Conservation (phyloP, 1,140 invertebrate genomes). For the Heliconius nattereri region DNA sequence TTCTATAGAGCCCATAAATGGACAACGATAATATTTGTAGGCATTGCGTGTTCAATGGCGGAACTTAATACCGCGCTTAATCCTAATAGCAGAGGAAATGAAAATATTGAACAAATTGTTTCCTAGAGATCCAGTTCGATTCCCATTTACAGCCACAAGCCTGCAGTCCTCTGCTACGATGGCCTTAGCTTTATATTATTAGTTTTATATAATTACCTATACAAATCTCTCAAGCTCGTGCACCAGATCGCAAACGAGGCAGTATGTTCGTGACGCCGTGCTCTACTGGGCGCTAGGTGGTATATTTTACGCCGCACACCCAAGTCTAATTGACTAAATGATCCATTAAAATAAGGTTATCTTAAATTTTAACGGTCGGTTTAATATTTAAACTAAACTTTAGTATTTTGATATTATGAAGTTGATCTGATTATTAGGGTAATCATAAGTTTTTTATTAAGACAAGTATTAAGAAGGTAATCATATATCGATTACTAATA, state of each 20-base stretch:
- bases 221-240: constrained; percentile 1
- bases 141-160: not conserved
- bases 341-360: constrained; percentile 14
- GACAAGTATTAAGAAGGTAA: too few relatives aligned
- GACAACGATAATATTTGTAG: too few relatives aligned
- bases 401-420: not conserved
- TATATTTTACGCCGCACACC: constrained; percentile 13
- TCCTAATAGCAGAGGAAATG: not conserved
- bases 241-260: constrained; percentile 21
- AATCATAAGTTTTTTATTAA: not conserved
- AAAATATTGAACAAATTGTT: not conserved
- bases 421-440: not conserved
- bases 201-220: not conserved
- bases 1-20: too few relatives aligned
- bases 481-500: too few relatives aligned
- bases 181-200: not conserved
- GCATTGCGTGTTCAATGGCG: too few relatives aligned
- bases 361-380: not conserved
- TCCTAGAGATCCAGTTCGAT: not conserved
- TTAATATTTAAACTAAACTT: not conserved
- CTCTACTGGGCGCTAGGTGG: not conserved
- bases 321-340: constrained; percentile 6
- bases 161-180: not conserved
- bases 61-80: too few relatives aligned
- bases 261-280: constrained; percentile 15